phyloP scores from a whole-genome alignment of 2,888 invertebrate genomes.

The Monopis laevigella region DNA sequence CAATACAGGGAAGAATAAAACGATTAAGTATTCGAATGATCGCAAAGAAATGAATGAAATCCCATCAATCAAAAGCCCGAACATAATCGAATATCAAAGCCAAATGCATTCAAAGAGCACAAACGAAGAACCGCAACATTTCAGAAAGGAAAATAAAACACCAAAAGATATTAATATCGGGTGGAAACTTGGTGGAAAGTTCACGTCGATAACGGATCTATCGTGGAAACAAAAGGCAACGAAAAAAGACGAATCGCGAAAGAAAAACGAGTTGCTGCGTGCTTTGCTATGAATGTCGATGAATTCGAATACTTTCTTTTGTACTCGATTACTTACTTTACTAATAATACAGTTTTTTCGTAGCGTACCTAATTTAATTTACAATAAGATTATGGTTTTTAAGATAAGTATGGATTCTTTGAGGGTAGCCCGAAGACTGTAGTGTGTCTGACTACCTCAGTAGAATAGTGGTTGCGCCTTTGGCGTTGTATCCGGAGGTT shows the following conservation, averaged over 20 bases:
- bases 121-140: constrained; percentile 57
- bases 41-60: constrained; percentile 30
- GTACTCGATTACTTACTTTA: constrained; percentile 22
- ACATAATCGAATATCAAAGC: constrained; percentile 22
- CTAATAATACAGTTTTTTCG: no score
- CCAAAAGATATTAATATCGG: constrained; percentile 53
- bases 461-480: no score
- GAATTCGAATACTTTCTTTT: constrained; percentile 26
- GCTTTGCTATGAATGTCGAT: constrained; percentile 17
- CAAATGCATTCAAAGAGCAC: constrained; percentile 61
- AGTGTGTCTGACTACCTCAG: no score
- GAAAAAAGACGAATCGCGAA: constrained; percentile 27
- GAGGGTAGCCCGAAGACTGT: no score
- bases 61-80: constrained; percentile 60
- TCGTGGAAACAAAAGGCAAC: constrained; percentile 36
- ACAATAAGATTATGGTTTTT: no score
- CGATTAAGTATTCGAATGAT: not conserved
- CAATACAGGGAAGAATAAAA: not conserved
- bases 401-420: no score
- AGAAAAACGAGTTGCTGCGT: constrained; percentile 33
- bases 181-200: constrained; percentile 55
- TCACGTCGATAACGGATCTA: constrained; percentile 49
- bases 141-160: constrained; percentile 33
- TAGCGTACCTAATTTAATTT: no score
- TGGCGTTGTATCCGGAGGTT: no score